phyloP scores from a whole-genome alignment of 2,888 invertebrate species.

The Pollenia griseotomentosa region DNA sequence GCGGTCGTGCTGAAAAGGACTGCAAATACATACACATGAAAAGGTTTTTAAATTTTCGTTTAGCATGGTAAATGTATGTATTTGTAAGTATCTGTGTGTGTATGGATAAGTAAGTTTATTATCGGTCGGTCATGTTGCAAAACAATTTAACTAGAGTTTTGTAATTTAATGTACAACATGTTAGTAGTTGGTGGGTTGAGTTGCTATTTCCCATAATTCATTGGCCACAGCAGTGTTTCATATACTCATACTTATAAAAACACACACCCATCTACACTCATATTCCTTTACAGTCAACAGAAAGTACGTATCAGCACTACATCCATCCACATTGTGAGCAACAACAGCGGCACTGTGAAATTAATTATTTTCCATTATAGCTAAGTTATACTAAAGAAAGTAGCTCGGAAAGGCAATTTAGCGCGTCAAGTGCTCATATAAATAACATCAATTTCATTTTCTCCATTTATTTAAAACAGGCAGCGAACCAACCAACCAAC shows the following conservation, averaged over 20 bases:
- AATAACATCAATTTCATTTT: conserved; percentile 84
- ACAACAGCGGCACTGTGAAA: conserved; percentile 81
- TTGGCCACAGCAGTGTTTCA: conserved; percentile 68
- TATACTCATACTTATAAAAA: conserved; percentile 20
- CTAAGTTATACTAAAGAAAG: conserved; percentile 83
- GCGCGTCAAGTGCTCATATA: conserved; percentile 85
- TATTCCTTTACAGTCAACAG: conserved; percentile 6
- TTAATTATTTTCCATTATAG: conserved; percentile 85
- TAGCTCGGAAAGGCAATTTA: conserved; percentile 84
- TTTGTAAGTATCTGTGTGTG: neutral
- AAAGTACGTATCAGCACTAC: neutral
- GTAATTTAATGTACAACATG: conserved; percentile 70
- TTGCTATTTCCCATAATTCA: conserved; percentile 76
- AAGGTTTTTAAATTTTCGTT: conserved; percentile 23
- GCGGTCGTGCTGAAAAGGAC: conserved; percentile 9
- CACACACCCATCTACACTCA: neutral
- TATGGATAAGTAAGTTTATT: conserved; percentile 37
- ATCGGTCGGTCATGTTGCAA: conserved; percentile 63
- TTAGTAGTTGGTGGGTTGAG: conserved; percentile 52
- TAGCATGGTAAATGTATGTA: conserved; percentile 10
- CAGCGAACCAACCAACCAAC: conserved; percentile 24
- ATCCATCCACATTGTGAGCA: conserved; percentile 8
- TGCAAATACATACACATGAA: neutral
- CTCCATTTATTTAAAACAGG: conserved; percentile 67
- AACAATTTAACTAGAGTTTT: conserved; percentile 69